Evolutionary conservation across 2,797 vertebrate species (phyloP).

Genomic region (Chiloscyllium punctatum): DNA sequence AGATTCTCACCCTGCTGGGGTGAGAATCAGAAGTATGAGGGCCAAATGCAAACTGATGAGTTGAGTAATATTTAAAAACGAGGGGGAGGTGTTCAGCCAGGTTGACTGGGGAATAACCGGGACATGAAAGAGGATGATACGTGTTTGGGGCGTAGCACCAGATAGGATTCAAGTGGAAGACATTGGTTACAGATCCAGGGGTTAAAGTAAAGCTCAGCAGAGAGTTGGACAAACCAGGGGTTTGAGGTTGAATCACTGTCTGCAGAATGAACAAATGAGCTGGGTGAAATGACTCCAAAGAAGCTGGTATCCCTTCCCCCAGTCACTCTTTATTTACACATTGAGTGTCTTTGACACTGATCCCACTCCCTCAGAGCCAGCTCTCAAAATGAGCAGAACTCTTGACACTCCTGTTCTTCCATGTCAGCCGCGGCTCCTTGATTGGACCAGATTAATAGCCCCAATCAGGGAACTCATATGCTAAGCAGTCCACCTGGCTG

Average conservation of each 20-base stretch:
- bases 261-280: neutral
- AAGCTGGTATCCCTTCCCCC: too few relatives aligned
- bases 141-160: neutral
- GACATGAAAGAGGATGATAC: neutral
- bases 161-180: neutral
- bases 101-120: neutral
- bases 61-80: neutral
- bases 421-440: too few relatives aligned
- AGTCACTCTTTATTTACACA: too few relatives aligned
- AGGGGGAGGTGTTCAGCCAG: neutral
- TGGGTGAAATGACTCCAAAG: too few relatives aligned
- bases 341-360: too few relatives aligned
- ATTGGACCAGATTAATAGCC: too few relatives aligned
- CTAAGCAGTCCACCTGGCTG: too few relatives aligned
- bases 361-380: too few relatives aligned
- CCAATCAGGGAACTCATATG: too few relatives aligned
- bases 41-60: neutral
- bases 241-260: neutral
- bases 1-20: neutral
- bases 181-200: neutral
- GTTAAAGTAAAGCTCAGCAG: neutral
- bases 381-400: too few relatives aligned
- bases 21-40: neutral
- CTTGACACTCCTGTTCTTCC: too few relatives aligned
- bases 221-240: neutral